These are phyloP conservation scores for Drosophila lacicola DNA, from an alignment of 2,888 invertebrate species.

Conservation along the genomic window DNA sequence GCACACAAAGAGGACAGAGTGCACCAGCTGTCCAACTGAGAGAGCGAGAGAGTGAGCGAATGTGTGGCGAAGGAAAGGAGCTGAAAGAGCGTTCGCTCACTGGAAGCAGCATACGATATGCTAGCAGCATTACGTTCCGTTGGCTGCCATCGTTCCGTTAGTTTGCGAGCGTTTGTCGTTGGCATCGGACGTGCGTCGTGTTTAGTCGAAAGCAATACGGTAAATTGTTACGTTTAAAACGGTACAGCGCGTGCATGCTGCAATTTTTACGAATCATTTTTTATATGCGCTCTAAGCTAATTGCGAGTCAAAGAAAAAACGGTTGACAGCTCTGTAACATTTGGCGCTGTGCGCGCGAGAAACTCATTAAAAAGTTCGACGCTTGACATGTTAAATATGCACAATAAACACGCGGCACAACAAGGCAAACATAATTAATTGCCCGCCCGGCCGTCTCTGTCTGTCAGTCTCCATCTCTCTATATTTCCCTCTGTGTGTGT, in stretches of 20 bases:
- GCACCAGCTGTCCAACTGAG: slow-evolving; percentile 20
- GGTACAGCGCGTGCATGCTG: slow-evolving; percentile 19
- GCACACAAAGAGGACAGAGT: slow-evolving; percentile 38
- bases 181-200: slow-evolving; percentile 68
- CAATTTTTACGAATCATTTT: slow-evolving; percentile 27
- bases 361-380: slow-evolving; percentile 50
- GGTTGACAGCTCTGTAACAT: slow-evolving; percentile 8
- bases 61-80: slow-evolving; percentile 1
- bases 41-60: background rate
- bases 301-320: background rate
- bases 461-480: background rate
- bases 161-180: slow-evolving; percentile 82
- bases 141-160: slow-evolving; percentile 38
- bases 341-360: slow-evolving; percentile 15
- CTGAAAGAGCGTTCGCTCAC: slow-evolving; percentile 22
- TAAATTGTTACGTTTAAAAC: slow-evolving; percentile 33
- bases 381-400: slow-evolving; percentile 61
- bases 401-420: slow-evolving; percentile 51
- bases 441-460: slow-evolving; percentile 25
- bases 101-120: slow-evolving; percentile 45
- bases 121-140: slow-evolving; percentile 24
- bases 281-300: slow-evolving; percentile 15
- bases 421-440: slow-evolving; percentile 73
- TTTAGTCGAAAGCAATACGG: slow-evolving; percentile 4
- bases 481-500: slow-evolving; percentile 8